These are phyloP conservation scores for Andrena fulva DNA, from an alignment of 2,888 invertebrate species.

Conservation along the genomic window DNA sequence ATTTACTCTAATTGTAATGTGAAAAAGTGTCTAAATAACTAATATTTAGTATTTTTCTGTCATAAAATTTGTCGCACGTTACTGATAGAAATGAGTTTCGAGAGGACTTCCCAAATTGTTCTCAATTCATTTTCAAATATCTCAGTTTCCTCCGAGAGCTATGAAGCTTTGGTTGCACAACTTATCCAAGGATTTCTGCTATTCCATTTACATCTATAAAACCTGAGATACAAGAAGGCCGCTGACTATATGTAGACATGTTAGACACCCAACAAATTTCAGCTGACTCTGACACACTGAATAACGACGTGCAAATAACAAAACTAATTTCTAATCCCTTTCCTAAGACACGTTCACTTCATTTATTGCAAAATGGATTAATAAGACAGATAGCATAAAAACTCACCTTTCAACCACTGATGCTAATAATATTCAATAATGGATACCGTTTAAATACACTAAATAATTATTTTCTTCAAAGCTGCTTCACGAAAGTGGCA, in stretches of 20 bases:
- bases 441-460: background rate
- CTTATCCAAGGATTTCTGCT: background rate
- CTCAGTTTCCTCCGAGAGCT: background rate
- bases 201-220: constrained; percentile 1
- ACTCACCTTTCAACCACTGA: background rate
- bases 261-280: background rate
- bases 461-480: background rate
- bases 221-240: background rate
- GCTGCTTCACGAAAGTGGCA: background rate
- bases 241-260: background rate
- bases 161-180: constrained; percentile 2
- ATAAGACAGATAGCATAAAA: no score
- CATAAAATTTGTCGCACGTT: no score
- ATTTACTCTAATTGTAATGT: no score
- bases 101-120: background rate
- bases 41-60: no score
- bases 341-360: background rate
- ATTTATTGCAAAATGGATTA: background rate
- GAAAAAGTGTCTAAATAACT: no score
- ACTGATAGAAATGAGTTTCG: background rate
- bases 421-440: background rate
- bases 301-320: background rate
- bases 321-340: background rate
- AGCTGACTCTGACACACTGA: background rate
- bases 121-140: background rate